Evolutionary conservation across 2,797 vertebrate species (phyloP).

Genomic region (Chlorospingus semifuscus): DNA sequence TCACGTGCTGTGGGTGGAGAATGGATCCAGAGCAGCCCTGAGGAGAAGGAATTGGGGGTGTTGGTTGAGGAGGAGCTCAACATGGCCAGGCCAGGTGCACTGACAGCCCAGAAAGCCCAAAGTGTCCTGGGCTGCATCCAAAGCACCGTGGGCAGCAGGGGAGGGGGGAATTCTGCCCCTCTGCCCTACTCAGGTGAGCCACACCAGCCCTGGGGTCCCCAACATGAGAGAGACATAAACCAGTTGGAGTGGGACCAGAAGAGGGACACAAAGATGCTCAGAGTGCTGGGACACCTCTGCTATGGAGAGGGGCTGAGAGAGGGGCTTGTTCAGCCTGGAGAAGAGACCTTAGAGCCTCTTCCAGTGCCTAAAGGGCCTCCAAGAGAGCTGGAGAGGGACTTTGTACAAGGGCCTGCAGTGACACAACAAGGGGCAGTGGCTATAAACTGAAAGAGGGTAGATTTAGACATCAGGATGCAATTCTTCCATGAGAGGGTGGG

Average conservation of each 20-base stretch:
- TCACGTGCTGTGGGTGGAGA: not conserved
- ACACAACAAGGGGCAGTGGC: not conserved
- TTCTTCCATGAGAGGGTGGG: not conserved
- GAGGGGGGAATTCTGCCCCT: not conserved
- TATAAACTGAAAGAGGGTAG: not conserved
- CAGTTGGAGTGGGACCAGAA: not conserved
- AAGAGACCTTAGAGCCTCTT: not conserved
- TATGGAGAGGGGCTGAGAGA: not conserved
- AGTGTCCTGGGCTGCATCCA: rapidly evolving
- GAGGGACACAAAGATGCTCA: not conserved
- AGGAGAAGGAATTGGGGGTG: not conserved
- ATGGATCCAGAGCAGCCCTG: not conserved
- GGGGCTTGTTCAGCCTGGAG: not conserved
- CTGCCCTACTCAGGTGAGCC: not conserved
- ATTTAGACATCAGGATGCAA: not conserved
- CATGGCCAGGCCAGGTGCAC: not conserved
- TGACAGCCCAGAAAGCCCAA: not conserved
- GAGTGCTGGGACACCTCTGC: not conserved
- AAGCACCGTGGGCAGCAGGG: not conserved
- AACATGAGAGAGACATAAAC: rapidly evolving
- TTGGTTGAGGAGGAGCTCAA: not conserved
- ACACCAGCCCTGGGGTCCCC: not conserved
- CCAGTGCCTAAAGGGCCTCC: not conserved
- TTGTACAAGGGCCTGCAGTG: not conserved
- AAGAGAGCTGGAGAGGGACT: not conserved